Evolutionary conservation across 2,888 invertebrate species (phyloP), one percentile per base, ranked within the genome.

Genomic region (Leucoptera coffeella): DNA sequence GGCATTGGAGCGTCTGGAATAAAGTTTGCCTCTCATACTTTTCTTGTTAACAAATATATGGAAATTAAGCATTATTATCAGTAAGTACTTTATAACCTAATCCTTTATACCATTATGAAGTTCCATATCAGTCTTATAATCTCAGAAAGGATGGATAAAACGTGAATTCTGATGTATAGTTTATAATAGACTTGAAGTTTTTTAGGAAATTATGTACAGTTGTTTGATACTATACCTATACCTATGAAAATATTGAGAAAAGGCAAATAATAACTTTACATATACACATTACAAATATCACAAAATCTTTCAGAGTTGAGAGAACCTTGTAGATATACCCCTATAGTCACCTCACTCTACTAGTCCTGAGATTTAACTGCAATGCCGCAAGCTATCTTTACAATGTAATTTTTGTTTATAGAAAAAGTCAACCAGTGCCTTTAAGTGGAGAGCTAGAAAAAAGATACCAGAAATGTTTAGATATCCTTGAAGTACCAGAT

Each of bases 51-150:
- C 3, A 62, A 78, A 42, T 82, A 80, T 41, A 73, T 72, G 42
- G 71, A 78, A 15, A 55, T 80, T 32, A 65, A 81, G 4, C 77
- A 78, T 32, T 67, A 77, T 38, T 83, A 84, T 48, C 75, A 69
- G 85, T 80, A 55, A 47, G 51, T 51, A 31, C n/a, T n/a, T 22
- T 22, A 9, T 6, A 8, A 22, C 6, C 4, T 5, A 9, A 10
- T 22, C 10, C 10, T 22, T 22, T 22, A 22, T 22, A 10, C 5
- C 10, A 9, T 5, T n/a, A n/a, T n/a, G n/a, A n/a, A n/a, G n/a
- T n/a, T n/a, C n/a, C n/a, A n/a, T n/a, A n/a, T n/a, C n/a, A n/a
- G n/a, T n/a, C n/a, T n/a, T n/a, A n/a, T n/a, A n/a, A n/a, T n/a
- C n/a, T n/a, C n/a, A n/a, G n/a, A n/a, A n/a, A n/a, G n/a, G n/a